phyloP scores from a whole-genome alignment of 2,888 invertebrate species.

The Dromius quadrimaculatus region DNA sequence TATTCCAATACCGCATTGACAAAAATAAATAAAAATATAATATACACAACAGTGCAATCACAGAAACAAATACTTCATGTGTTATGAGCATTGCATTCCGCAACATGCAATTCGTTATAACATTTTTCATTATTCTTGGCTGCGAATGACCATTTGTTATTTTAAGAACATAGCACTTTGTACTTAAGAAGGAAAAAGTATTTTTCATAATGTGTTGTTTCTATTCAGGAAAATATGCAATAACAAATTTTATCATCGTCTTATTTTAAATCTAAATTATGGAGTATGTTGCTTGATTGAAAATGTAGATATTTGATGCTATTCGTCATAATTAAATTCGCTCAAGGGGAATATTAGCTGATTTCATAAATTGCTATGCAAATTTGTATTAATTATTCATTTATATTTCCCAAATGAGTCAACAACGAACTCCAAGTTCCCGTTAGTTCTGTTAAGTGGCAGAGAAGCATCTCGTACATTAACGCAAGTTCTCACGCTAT shows the following conservation, averaged over 20 bases:
- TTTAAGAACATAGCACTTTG: conserved; percentile 15
- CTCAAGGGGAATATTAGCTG: conserved; percentile 23
- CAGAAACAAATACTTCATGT: conserved; percentile 11
- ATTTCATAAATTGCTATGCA: conserved; percentile 43
- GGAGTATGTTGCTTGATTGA: no score
- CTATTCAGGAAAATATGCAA: no score
- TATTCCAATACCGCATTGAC: conserved; percentile 27
- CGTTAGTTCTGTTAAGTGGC: conserved; percentile 35
- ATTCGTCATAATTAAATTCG: conserved; percentile 25
- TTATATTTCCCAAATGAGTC: conserved; percentile 45
- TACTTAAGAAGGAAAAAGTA: not conserved
- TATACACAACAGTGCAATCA: conserved; percentile 5
- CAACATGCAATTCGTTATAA: conserved; percentile 25
- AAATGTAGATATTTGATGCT: no score
- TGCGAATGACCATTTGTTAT: conserved; percentile 36
- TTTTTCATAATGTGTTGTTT: no score
- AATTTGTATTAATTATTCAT: conserved; percentile 48
- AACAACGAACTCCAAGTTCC: conserved; percentile 19
- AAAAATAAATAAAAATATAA: conserved; percentile 22
- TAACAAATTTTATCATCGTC: no score
- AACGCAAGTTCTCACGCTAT: conserved; percentile 22
- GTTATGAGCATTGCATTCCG: conserved; percentile 4
- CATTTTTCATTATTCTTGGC: conserved; percentile 43
- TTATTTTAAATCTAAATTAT: no score
- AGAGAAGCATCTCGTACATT: conserved; percentile 23